Percentiles rank a stretch among this genome's conserved stretches.
Conservation (phyloP, 64 coral and sea anemone species). For the Catalaphyllia jardinei region DNA sequence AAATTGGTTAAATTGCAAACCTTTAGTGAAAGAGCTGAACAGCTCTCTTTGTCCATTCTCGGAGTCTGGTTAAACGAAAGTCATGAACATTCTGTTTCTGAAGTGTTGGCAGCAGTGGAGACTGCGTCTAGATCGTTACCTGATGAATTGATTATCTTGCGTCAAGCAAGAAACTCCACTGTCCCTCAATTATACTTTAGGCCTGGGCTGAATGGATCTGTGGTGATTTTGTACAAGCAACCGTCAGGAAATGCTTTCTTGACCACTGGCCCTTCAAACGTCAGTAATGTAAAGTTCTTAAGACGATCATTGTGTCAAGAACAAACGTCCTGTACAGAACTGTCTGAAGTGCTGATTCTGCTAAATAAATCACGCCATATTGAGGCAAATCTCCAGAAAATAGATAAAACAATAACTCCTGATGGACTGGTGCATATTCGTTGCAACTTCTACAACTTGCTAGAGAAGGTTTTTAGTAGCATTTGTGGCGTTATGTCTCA, state of each 20-base stretch:
- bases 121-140: neutral
- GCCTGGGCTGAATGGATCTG: neutral
- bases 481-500: neutral
- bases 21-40: neutral
- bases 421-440: no score
- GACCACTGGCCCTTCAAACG: neutral
- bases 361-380: neutral
- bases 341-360: constrained; percentile 2
- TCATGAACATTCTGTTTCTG: neutral
- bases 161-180: neutral
- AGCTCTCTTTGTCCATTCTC: neutral
- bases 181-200: neutral
- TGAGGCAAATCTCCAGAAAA: neutral
- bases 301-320: neutral
- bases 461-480: neutral
- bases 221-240: constrained; percentile 34
- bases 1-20: neutral
- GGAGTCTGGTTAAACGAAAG: constrained; percentile 49
- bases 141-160: neutral
- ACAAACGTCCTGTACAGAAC: neutral
- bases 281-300: neutral
- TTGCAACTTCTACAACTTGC: neutral
- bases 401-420: neutral
- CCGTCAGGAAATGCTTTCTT: neutral
- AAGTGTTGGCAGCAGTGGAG: neutral